Conservation (phyloP, 2,888 invertebrate species). For the Brachyptera risi region DNA sequence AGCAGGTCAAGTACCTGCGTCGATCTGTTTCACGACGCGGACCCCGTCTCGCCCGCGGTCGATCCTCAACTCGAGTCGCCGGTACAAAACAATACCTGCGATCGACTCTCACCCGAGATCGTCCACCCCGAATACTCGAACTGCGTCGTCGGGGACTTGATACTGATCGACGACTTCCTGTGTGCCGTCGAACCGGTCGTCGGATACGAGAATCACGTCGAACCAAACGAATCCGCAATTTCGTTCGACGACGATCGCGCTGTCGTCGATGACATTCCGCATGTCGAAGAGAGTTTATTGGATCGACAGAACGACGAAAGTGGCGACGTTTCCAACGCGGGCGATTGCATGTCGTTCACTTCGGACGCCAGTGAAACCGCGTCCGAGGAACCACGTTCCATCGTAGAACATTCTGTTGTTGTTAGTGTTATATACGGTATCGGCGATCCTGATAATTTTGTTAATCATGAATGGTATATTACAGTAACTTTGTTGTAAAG, state of each 20-base stretch:
- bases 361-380: neutral
- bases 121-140: neutral
- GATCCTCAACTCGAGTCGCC: no score
- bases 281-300: neutral
- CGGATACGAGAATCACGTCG: neutral
- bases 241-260: neutral
- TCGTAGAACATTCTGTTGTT: no score
- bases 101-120: neutral
- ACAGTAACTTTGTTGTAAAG: no score
- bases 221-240: neutral
- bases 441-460: no score
- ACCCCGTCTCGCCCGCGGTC: neutral
- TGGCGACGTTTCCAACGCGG: no score
- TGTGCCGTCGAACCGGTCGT: neutral
- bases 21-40: slow-evolving; percentile 60
- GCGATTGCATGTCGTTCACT: neutral
- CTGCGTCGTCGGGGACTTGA: neutral
- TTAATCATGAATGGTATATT: no score
- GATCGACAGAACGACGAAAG: no score
- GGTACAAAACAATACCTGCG: no score
- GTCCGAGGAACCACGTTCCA: neutral
- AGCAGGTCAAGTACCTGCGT: slow-evolving; percentile 71
- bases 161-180: neutral
- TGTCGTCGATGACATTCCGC: neutral
- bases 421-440: no score